phyloP scores from a whole-genome alignment of 2,888 invertebrate species.

The Drosophila acutilabella region DNA sequence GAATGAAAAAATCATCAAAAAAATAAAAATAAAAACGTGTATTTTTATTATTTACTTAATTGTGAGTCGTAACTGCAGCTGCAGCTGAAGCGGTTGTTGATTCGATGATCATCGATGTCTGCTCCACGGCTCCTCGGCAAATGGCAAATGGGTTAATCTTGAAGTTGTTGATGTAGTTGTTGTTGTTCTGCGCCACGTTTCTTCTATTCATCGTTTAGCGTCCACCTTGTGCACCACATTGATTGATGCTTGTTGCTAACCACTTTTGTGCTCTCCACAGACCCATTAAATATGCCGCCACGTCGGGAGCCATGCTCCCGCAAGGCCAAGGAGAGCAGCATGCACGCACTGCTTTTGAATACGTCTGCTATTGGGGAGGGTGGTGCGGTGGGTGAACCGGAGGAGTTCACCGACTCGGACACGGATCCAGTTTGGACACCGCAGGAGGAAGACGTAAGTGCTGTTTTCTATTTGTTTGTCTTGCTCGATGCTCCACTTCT shows the following conservation, averaged over 20 bases:
- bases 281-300: constrained; percentile 86
- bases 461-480: background rate
- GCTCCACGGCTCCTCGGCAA: constrained; percentile 7
- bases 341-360: constrained; percentile 86
- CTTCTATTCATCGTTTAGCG: constrained; percentile 13
- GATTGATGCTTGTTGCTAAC: constrained; percentile 51
- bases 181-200: constrained; percentile 38
- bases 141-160: constrained; percentile 39
- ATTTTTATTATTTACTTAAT: constrained; percentile 74
- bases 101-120: constrained; percentile 8
- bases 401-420: constrained; percentile 88
- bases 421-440: constrained; percentile 92
- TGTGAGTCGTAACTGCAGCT: constrained; percentile 34
- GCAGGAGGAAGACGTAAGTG: constrained; percentile 86
- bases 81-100: constrained; percentile 29
- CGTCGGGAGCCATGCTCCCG: constrained; percentile 88
- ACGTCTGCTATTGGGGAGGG: constrained; percentile 71
- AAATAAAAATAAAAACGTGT: constrained; percentile 75
- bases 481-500: constrained; percentile 18
- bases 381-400: constrained; percentile 86
- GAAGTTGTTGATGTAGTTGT: constrained; percentile 52
- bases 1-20: constrained; percentile 69
- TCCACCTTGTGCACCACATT: constrained; percentile 27
- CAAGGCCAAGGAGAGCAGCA: constrained; percentile 89
- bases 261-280: constrained; percentile 82